Conservation (phyloP, 2,113 vertebrate species). For the Marcusenius ussheri region DNA sequence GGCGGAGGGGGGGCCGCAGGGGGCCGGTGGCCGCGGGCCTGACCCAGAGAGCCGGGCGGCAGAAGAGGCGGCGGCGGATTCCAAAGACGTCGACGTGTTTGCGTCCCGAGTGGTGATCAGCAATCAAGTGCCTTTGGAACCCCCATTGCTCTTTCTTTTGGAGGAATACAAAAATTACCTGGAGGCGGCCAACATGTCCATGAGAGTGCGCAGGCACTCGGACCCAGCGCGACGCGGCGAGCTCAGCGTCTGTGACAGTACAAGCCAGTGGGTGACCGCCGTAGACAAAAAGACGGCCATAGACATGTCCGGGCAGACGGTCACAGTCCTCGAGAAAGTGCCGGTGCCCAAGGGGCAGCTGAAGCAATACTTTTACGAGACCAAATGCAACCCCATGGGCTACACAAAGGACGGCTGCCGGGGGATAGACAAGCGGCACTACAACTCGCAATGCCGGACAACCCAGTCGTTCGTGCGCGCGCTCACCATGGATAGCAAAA, state of each 20-base stretch:
- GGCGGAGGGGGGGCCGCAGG: slow-evolving; percentile 69
- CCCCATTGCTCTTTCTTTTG: slow-evolving; percentile 94
- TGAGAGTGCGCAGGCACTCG: slow-evolving; percentile 94
- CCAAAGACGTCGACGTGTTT: slow-evolving; percentile 92
- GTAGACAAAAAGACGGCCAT: slow-evolving; percentile 99
- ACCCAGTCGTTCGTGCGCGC: slow-evolving; percentile 98
- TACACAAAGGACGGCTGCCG: slow-evolving; percentile 98
- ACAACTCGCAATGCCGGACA: slow-evolving; percentile 99
- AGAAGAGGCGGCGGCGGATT: slow-evolving; percentile 56
- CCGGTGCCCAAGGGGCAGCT: slow-evolving; percentile 96
- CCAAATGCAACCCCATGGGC: slow-evolving; percentile 97
- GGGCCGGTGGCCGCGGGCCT: slow-evolving; percentile 58
- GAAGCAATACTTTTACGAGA: slow-evolving; percentile 99
- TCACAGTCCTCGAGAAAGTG: slow-evolving; percentile 96
- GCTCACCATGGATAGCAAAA: slow-evolving; percentile 99
- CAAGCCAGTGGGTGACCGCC: slow-evolving; percentile 97
- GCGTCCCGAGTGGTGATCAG: slow-evolving; percentile 95
- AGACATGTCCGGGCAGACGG: slow-evolving; percentile 97
- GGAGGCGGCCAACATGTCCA: slow-evolving; percentile 98
- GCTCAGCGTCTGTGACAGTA: slow-evolving; percentile 98
- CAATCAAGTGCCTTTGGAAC: slow-evolving; percentile 99
- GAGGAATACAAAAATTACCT: slow-evolving; percentile 99
- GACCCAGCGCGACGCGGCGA: slow-evolving; percentile 92
- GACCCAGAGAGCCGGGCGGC: slow-evolving; percentile 49
- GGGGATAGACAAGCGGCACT: slow-evolving; percentile 99